A percentile compares a stretch with the other conserved stretches of the same genome.
Evolutionary conservation across 2,888 invertebrate genomes (phyloP).

Genomic region (Diarsia brunnea): DNA sequence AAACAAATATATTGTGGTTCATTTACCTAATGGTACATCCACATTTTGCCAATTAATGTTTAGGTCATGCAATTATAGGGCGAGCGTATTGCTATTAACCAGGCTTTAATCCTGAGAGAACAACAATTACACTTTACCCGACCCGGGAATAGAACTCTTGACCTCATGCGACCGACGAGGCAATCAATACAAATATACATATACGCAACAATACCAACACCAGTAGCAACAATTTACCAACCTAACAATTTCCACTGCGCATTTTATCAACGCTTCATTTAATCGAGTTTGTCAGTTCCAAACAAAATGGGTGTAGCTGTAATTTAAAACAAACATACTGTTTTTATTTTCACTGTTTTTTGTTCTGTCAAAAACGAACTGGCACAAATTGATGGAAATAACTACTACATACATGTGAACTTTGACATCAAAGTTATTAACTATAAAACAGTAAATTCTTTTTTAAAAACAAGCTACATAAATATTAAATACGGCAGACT

Average conservation of each 20-base stretch:
- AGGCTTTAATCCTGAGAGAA: no score
- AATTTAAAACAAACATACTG: constrained; percentile 33
- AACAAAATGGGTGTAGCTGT: constrained; percentile 44
- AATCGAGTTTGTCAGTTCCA: constrained; percentile 51
- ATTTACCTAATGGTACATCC: no score
- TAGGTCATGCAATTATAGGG: no score
- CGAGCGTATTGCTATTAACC: no score
- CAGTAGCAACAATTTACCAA: constrained; percentile 40
- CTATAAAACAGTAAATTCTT: background rate
- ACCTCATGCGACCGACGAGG: no score
- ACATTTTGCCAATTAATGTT: no score
- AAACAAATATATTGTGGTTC: background rate
- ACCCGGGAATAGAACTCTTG: no score
- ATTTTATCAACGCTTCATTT: constrained; percentile 53
- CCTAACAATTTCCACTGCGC: constrained; percentile 26
- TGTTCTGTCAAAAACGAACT: constrained; percentile 18
- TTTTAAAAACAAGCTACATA: background rate
- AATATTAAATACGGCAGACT: no score
- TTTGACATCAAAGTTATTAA: background rate
- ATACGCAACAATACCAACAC: constrained; percentile 9
- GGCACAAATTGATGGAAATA: constrained; percentile 20
- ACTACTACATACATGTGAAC: background rate
- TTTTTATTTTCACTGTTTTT: constrained; percentile 13
- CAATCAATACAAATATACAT: background rate
- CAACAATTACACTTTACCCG: no score